A percentile compares a stretch with the other conserved stretches of the same genome.
Conservation (phyloP, 1,140 invertebrate genomes). For the Lepidurus apus region DNA sequence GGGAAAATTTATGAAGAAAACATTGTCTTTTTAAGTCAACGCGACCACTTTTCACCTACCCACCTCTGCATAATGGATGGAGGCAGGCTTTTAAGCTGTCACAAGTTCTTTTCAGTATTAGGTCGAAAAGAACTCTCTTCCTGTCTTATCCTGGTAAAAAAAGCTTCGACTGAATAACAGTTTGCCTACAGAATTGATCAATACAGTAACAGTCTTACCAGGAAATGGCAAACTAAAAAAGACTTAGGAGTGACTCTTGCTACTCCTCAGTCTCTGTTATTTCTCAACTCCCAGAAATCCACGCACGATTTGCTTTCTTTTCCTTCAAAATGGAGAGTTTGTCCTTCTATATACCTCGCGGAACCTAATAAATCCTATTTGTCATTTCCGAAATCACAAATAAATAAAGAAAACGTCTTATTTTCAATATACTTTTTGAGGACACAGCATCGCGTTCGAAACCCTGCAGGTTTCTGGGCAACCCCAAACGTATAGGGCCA, state of each 20-base stretch:
- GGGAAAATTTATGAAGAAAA: neutral
- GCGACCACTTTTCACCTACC: constrained; percentile 6
- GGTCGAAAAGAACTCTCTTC: neutral
- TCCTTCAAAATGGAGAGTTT: no score
- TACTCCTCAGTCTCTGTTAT: neutral
- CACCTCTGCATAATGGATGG: neutral
- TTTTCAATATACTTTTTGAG: neutral
- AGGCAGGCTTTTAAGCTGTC: constrained; percentile 17
- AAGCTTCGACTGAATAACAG: neutral
- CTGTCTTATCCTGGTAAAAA: neutral
- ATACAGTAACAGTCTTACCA: neutral
- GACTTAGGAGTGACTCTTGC: no score
- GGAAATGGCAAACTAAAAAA: neutral
- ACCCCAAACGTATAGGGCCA: neutral
- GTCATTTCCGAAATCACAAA: neutral
- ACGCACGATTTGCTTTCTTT: neutral
- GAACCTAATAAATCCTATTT: neutral
- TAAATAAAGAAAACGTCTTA: no score
- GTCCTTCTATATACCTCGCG: neutral
- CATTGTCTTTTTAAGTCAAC: neutral
- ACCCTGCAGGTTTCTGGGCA: neutral
- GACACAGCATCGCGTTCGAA: neutral
- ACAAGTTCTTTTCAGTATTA: neutral
- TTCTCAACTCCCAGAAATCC: neutral
- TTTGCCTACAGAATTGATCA: neutral